phyloP scores from a whole-genome alignment of 2,113 vertebrate genomes.

The Boleophthalmus pectinirostris region DNA sequence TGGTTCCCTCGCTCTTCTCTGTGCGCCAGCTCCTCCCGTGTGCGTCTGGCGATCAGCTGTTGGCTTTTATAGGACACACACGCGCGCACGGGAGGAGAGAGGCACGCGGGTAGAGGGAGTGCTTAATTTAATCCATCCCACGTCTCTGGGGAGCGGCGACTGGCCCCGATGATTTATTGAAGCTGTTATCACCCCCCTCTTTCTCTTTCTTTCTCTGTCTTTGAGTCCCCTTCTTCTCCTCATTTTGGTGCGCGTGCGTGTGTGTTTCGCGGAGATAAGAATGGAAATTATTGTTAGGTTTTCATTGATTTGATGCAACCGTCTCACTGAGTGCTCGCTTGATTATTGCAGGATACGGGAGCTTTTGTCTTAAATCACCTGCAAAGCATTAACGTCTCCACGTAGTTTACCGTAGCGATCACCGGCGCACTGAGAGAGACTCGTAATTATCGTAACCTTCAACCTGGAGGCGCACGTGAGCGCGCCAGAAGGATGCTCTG shows the following conservation, averaged over 20 bases:
- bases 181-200: conserved; percentile 72
- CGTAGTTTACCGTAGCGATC: conserved; percentile 47
- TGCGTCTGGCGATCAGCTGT: conserved; percentile 80
- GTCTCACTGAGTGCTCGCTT: conserved; percentile 32
- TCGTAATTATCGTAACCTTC: conserved; percentile 67
- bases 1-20: conserved; percentile 41
- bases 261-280: conserved; percentile 67
- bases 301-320: conserved; percentile 61
- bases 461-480: conserved; percentile 59
- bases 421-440: conserved; percentile 51
- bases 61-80: conserved; percentile 79
- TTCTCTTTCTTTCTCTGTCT: conserved; percentile 43
- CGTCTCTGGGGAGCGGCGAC: conserved; percentile 78
- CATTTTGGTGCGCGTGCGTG: conserved; percentile 37
- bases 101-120: conserved; percentile 66
- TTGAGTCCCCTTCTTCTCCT: conserved; percentile 24
- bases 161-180: conserved; percentile 82
- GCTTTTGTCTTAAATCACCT: conserved; percentile 28
- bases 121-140: conserved; percentile 86
- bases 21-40: conserved; percentile 61
- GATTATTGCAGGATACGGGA: background rate
- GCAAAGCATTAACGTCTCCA: conserved; percentile 29
- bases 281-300: conserved; percentile 61
- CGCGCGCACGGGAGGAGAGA: conserved; percentile 62
- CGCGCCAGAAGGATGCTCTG: conserved; percentile 58